Evolutionary conservation across 2,888 invertebrate species (phyloP).

Genomic region (Parochlus steinenii): DNA sequence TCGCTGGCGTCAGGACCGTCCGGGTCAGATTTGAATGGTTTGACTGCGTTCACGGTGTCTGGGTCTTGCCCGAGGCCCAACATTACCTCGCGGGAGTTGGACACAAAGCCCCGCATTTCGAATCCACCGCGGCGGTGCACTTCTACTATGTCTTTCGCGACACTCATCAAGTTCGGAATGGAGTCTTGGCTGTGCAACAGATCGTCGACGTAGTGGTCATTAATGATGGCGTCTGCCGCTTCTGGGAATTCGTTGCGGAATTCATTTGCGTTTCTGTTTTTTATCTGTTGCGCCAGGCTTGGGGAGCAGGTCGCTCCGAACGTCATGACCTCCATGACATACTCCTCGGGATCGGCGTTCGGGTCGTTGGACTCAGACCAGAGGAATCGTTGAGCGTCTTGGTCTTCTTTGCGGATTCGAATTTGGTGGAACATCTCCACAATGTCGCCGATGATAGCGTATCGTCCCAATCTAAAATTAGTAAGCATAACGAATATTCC

Average conservation of each 20-base stretch:
- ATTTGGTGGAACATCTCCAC: not conserved
- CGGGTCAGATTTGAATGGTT: not conserved
- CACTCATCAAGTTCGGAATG: too few relatives aligned
- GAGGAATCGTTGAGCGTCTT: not conserved
- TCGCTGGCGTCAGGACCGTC: not conserved
- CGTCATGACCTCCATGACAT: not conserved
- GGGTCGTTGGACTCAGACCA: not conserved
- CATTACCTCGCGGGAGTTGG: not conserved
- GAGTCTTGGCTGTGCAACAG: not conserved
- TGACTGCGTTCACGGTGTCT: not conserved
- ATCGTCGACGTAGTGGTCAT: not conserved
- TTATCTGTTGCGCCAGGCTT: not conserved
- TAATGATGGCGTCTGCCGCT: not conserved
- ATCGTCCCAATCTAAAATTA: not conserved
- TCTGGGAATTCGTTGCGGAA: not conserved
- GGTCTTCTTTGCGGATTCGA: not conserved
- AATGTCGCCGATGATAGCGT: not conserved
- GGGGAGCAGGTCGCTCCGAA: constrained; percentile 4
- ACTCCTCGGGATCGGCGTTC: not conserved
- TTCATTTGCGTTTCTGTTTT: not conserved
- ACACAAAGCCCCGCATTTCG: not conserved
- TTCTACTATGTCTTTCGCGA: not conserved
- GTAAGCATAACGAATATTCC: not conserved
- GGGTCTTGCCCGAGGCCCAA: not conserved
- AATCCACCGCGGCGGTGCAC: not conserved